Percentiles rank a stretch among this genome's conserved stretches.
These are phyloP conservation scores for Antedon mediterranea DNA, from an alignment of 53 echinoderm and acorn worm species.

Conservation along the genomic window DNA sequence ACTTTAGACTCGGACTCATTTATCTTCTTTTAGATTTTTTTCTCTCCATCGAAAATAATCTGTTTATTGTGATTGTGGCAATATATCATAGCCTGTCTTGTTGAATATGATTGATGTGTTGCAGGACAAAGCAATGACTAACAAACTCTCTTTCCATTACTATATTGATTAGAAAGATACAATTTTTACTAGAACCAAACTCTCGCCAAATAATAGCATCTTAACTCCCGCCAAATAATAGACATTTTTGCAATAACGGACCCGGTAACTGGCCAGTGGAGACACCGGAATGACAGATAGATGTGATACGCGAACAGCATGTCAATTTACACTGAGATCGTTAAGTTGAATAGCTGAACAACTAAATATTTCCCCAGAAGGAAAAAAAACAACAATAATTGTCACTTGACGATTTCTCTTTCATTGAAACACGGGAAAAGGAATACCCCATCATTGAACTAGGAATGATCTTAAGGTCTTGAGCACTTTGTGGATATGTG, in stretches of 20 bases:
- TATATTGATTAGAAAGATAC: background rate
- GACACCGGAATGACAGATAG: background rate
- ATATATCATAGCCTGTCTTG: background rate
- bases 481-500: no score
- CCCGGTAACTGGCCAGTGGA: background rate
- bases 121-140: background rate
- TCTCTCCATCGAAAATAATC: conserved; percentile 1
- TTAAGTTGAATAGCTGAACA: no score
- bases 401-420: no score
- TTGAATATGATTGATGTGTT: background rate
- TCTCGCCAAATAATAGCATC: background rate
- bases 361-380: no score
- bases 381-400: no score
- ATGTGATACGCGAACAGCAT: no score
- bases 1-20: background rate
- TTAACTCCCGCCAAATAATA: background rate
- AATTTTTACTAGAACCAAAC: background rate
- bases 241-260: background rate
- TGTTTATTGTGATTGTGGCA: background rate
- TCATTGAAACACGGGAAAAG: no score
- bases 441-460: no score
- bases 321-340: no score
- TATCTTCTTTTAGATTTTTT: background rate
- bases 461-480: no score
- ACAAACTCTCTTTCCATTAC: background rate